These are phyloP conservation scores for Florisuga fusca DNA, from an alignment of 2,797 vertebrate species.

Conservation along the genomic window DNA sequence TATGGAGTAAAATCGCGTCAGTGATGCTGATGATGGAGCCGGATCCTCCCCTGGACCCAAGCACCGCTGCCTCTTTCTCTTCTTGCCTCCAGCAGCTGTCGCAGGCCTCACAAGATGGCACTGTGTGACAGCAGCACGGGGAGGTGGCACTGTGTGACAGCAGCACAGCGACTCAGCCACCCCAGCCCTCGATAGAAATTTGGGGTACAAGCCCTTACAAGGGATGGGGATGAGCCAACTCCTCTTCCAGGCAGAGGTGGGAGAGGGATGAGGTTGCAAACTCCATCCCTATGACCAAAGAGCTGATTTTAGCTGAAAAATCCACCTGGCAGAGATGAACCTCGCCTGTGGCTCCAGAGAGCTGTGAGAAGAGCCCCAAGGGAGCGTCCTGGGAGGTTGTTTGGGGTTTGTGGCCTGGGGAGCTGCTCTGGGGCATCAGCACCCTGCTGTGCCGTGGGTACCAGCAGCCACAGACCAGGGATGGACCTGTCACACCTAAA, in stretches of 20 bases:
- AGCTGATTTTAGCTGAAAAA: accelerated
- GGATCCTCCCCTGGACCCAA: not conserved
- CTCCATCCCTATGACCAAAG: accelerated
- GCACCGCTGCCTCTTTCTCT: accelerated
- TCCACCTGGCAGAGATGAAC: not conserved
- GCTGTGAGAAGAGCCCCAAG: not conserved
- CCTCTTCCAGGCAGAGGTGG: accelerated
- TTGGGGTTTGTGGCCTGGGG: accelerated
- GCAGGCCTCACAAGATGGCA: slow-evolving; percentile 48
- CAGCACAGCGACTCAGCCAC: not conserved
- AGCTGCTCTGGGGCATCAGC: not conserved
- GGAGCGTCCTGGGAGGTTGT: accelerated
- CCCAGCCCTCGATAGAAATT: accelerated
- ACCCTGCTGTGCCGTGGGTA: not conserved
- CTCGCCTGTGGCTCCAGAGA: accelerated
- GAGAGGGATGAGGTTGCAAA: accelerated
- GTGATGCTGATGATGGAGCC: not conserved
- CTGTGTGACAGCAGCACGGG: not conserved
- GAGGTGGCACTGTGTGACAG: slow-evolving; percentile 53
- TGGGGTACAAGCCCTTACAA: accelerated
- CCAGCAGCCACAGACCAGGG: accelerated
- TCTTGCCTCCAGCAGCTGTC: not conserved
- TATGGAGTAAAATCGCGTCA: not conserved
- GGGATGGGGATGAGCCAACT: accelerated
- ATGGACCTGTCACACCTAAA: not conserved